These are phyloP conservation scores for Limonius californicus DNA, from an alignment of 1,140 invertebrate species.

Conservation along the genomic window DNA sequence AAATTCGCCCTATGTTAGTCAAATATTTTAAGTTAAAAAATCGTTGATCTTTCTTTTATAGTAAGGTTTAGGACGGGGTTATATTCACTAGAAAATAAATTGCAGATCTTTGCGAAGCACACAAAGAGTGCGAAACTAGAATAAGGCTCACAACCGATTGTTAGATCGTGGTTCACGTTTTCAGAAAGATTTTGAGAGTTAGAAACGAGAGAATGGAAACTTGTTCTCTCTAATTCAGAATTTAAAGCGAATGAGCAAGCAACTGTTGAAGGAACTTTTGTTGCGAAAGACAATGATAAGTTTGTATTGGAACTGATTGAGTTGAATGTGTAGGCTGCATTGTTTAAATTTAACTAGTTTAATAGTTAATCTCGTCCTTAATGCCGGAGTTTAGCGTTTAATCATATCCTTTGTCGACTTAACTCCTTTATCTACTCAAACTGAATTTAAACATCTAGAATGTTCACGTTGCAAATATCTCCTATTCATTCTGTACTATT, in stretches of 20 bases:
- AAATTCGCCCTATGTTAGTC: slow-evolving; percentile 23
- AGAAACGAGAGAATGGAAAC: not conserved
- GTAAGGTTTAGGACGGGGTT: not conserved
- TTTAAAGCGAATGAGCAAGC: not conserved
- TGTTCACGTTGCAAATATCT: not conserved
- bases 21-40: slow-evolving; percentile 22
- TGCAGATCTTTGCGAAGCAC: too few species aligned
- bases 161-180: too few species aligned
- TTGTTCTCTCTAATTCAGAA: slow-evolving; percentile 1
- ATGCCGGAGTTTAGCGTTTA: slow-evolving; percentile 22
- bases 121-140: too few species aligned
- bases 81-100: not conserved
- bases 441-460: not conserved
- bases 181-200: not conserved
- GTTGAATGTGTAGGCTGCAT: slow-evolving; percentile 1
- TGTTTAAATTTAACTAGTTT: slow-evolving; percentile 18
- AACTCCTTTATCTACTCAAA: not conserved
- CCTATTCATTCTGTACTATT: not conserved
- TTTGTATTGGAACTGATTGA: slow-evolving; percentile 6
- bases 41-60: not conserved
- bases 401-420: slow-evolving; percentile 24
- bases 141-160: too few species aligned
- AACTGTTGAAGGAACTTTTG: not conserved
- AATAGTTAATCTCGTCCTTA: slow-evolving; percentile 25
- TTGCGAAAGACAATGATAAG: slow-evolving; percentile 6